These are phyloP conservation scores for Euphydryas editha DNA, from an alignment of 2,888 invertebrate genomes.

Conservation along the genomic window DNA sequence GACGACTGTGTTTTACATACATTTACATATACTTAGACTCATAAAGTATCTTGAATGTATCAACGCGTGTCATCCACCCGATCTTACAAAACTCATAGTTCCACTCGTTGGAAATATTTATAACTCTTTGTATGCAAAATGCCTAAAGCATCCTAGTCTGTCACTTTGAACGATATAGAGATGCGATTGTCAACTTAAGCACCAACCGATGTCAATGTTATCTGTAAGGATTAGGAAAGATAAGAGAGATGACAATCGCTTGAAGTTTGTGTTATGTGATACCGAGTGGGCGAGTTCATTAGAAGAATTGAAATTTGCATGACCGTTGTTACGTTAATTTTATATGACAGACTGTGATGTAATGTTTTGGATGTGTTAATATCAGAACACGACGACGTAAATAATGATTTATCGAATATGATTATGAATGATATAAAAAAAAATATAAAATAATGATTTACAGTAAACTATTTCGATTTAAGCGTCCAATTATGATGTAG, in stretches of 20 bases:
- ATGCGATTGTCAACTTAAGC: conserved; percentile 66
- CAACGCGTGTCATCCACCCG: conserved; percentile 73
- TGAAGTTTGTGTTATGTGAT: conserved; percentile 54
- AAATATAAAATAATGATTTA: too few relatives aligned
- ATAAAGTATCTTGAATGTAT: conserved; percentile 52
- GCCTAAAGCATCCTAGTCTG: conserved; percentile 68
- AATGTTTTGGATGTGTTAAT: conserved; percentile 51
- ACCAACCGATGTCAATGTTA: conserved; percentile 50
- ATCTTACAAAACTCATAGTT: conserved; percentile 69
- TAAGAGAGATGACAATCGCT: conserved; percentile 51
- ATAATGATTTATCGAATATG: background rate
- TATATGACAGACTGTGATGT: conserved; percentile 51
- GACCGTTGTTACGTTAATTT: conserved; percentile 19
- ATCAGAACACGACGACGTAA: background rate
- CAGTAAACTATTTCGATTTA: too few relatives aligned
- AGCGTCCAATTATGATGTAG: too few relatives aligned
- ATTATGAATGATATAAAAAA: too few relatives aligned
- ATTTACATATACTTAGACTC: conserved; percentile 72
- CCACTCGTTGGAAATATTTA: conserved; percentile 76
- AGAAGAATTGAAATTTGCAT: conserved; percentile 29
- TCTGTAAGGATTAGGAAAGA: conserved; percentile 47
- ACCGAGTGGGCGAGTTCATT: conserved; percentile 29
- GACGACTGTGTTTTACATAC: conserved; percentile 69
- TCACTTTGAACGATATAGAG: conserved; percentile 58
- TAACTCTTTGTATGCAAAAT: conserved; percentile 83